Evolutionary conservation across 2,113 vertebrate genomes (phyloP), one percentile per base, ranked within the genome.

Genomic region (Orthochromis malagaraziensis): DNA sequence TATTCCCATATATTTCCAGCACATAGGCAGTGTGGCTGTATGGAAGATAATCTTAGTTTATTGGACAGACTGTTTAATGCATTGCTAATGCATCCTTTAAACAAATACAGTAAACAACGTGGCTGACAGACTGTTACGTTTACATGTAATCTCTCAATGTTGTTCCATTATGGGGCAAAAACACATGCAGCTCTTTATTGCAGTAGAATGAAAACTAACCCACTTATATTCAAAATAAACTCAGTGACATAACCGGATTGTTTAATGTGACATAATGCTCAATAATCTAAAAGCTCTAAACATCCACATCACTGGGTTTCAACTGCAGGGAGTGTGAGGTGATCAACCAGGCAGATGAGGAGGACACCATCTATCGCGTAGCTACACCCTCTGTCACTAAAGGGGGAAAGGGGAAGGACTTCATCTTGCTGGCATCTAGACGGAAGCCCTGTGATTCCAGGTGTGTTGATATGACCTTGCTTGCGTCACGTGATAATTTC

Each of bases 321-420:
- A 31, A 19, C 79, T 29, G 0, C 92, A 99, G 98, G 92, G 96
- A 96, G 0, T 98, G 97, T 53, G 97, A 97, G 82, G 93, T 98
- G 0, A 97, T 99, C 84, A 97, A 96, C 90, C 97, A 97, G 81
- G 98, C 97, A 0, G 97, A 99, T 1, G 96, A 98, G 0, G 98
- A 99, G 0, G 98, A 99, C 31, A 93, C 96, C 63, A 97, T 99
- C 93, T 99, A 99, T 89, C 97, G 97, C 0, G 96, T 99, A 42
- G 93, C 97, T 87, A 97, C 97, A 80, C 97, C 96, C 2, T 94
- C 94, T 0, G 92, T 97, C n/a, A 91, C 90, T 3, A 88, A 92
- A 7, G 96, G 97, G 12, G 89, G 94, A 85, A 98, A 97, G 82
- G 96, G 96, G 0, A 97, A 97, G 87, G 98, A 99, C 89, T 99